phyloP scores from a whole-genome alignment of 2,113 vertebrate species.

The Manacus vitellinus region DNA sequence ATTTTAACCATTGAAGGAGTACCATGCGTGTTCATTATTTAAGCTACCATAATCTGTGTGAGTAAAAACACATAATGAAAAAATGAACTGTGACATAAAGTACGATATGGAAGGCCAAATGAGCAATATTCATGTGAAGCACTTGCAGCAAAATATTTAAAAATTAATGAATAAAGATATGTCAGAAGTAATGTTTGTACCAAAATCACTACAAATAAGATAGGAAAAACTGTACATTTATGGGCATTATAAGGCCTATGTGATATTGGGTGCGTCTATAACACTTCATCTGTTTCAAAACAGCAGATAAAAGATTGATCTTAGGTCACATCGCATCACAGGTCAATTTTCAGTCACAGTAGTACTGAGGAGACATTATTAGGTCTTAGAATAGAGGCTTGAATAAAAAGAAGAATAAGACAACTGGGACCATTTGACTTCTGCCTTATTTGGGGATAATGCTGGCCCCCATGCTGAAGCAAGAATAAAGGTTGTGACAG shows the following conservation, averaged over 20 bases:
- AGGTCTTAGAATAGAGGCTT: not conserved
- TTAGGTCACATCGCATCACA: not conserved
- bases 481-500: not conserved
- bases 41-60: not conserved
- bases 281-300: not conserved
- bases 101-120: not conserved
- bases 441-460: not conserved
- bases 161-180: not conserved
- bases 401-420: not conserved
- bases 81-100: not conserved
- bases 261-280: not conserved
- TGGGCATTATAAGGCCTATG: not conserved
- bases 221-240: not conserved
- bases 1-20: not conserved
- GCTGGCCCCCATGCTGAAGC: not conserved
- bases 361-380: not conserved
- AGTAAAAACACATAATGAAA: not conserved
- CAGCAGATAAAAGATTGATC: not conserved
- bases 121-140: not conserved
- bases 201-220: not conserved
- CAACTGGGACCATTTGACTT: not conserved
- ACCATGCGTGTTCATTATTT: not conserved
- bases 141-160: not conserved
- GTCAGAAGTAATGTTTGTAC: not conserved
- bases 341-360: not conserved